Evolutionary conservation across 2,888 invertebrate species (phyloP).

Genomic region (Drosophila ezoana): DNA sequence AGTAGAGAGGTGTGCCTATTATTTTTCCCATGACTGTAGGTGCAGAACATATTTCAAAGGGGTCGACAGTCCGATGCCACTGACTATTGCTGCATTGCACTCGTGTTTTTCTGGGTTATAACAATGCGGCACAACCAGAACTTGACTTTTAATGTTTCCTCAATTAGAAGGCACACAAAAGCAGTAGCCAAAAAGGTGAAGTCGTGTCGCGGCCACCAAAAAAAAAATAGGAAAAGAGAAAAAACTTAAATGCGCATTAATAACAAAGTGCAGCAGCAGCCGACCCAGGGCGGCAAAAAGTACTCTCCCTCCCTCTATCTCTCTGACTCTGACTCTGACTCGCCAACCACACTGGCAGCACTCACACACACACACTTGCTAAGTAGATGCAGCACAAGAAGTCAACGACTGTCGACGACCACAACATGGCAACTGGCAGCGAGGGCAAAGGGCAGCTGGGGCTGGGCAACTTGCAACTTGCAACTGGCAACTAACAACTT

Average conservation of each 20-base stretch:
- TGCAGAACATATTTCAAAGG: slow-evolving; percentile 10
- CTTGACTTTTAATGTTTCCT: slow-evolving; percentile 80
- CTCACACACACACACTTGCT: slow-evolving; percentile 54
- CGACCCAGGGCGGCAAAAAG: slow-evolving; percentile 22
- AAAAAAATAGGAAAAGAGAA: slow-evolving; percentile 17
- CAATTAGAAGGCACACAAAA: slow-evolving; percentile 76
- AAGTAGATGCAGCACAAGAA: slow-evolving; percentile 70
- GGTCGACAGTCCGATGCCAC: slow-evolving; percentile 21
- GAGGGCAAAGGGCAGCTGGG: slow-evolving; percentile 16
- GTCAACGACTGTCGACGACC: slow-evolving; percentile 70
- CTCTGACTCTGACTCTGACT: not conserved
- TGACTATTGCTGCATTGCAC: slow-evolving; percentile 72
- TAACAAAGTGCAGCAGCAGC: slow-evolving; percentile 66
- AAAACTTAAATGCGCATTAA: slow-evolving; percentile 76
- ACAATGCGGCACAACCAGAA: slow-evolving; percentile 76
- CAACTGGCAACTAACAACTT: slow-evolving; percentile 35
- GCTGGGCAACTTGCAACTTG: slow-evolving; percentile 13
- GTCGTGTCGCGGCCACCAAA: slow-evolving; percentile 43
- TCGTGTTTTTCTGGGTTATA: slow-evolving; percentile 78
- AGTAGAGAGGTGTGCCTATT: not conserved
- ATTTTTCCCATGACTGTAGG: not conserved
- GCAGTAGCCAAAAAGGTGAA: slow-evolving; percentile 72
- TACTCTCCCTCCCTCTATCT: not conserved
- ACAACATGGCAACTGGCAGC: slow-evolving; percentile 52
- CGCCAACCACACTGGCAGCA: slow-evolving; percentile 7